Percentiles rank a stretch among this genome's conserved stretches.
phyloP scores from a whole-genome alignment of 2,888 invertebrate genomes.

The Eupsilia transversa region DNA sequence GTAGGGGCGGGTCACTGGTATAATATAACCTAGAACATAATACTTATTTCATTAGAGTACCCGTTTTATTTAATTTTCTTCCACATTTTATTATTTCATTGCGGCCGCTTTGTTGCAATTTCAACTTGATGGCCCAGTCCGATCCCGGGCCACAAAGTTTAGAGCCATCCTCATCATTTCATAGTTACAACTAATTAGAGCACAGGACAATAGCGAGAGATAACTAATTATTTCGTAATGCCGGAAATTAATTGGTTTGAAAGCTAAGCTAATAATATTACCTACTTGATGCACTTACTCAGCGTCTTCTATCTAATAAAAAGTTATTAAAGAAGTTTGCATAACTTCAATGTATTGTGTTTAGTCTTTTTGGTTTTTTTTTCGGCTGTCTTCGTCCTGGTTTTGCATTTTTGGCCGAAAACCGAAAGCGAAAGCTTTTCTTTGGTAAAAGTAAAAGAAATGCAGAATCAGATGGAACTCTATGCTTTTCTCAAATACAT shows the following conservation, averaged over 20 bases:
- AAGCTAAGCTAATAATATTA: neutral
- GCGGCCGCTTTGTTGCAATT: constrained; percentile 28
- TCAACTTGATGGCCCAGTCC: constrained; percentile 26
- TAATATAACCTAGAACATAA: neutral
- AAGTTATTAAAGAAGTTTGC: neutral
- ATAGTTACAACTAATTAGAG: constrained; percentile 36
- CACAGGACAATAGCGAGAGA: constrained; percentile 9
- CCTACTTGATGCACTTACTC: neutral
- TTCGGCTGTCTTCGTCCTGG: no score
- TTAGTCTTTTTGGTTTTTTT: fast-evolving
- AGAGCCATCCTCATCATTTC: constrained; percentile 13
- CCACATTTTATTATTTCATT: constrained; percentile 32
- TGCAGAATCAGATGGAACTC: no score
- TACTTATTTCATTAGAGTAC: constrained; percentile 13
- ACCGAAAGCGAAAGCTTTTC: neutral
- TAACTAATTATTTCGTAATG: constrained; percentile 15
- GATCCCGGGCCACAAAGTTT: constrained; percentile 22
- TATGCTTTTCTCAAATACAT: no score
- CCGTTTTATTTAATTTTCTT: constrained; percentile 33
- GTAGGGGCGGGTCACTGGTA: neutral
- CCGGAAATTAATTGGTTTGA: neutral
- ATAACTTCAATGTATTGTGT: neutral
- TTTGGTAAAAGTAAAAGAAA: neutral
- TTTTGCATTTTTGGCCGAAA: no score
- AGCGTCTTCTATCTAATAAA: neutral